Conservation (phyloP, 1,140 invertebrate genomes). For the Ridgeia piscesae region DNA sequence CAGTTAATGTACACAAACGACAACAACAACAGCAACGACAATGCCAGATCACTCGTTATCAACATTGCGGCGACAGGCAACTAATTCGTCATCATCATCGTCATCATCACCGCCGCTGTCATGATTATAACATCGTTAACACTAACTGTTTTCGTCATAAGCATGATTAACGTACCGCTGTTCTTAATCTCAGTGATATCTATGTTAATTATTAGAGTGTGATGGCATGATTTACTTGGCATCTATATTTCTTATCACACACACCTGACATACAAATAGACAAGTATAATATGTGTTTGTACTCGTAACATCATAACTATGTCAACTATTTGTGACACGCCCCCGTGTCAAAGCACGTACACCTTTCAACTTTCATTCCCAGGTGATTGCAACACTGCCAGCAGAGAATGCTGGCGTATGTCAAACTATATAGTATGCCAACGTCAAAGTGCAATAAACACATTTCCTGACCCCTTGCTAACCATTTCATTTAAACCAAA, state of each 20-base stretch:
- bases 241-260: constrained; percentile 6
- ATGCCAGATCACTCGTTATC: constrained; percentile 4
- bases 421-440: neutral
- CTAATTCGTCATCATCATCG: neutral
- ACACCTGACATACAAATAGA: neutral
- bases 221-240: neutral
- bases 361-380: neutral
- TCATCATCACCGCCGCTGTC: neutral
- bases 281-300: neutral
- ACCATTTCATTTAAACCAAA: neutral
- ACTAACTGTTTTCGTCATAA: constrained; percentile 6
- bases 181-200: neutral
- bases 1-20: neutral
- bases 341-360: neutral
- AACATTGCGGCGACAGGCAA: neutral
- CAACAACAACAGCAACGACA: neutral
- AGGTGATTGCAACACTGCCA: neutral
- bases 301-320: neutral
- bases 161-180: neutral
- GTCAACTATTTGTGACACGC: neutral
- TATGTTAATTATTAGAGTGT: neutral
- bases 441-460: neutral
- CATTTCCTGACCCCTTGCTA: neutral
- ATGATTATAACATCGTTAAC: neutral
- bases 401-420: neutral